Conservation (phyloP, 2,113 vertebrate genomes). For the Oncorhynchus masou region DNA sequence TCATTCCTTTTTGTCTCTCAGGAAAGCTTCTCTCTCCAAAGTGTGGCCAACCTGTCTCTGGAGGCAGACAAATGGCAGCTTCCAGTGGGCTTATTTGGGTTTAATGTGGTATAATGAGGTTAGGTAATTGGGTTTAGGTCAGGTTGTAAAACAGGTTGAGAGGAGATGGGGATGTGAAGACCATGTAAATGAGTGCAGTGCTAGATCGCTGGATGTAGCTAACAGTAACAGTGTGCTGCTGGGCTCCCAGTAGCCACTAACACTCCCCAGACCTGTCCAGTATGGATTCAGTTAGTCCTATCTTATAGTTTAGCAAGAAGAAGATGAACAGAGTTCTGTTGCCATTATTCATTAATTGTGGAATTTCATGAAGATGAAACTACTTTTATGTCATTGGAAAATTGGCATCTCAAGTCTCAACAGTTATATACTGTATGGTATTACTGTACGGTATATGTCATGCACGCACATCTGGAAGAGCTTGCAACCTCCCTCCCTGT, state of each 20-base stretch:
- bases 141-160: constrained; percentile 77
- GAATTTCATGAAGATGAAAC: not conserved
- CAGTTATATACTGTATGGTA: not conserved
- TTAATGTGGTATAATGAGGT: constrained; percentile 80
- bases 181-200: constrained; percentile 67
- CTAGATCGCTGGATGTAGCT: constrained; percentile 39
- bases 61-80: constrained; percentile 69
- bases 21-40: constrained; percentile 53
- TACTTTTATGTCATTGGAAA: not conserved
- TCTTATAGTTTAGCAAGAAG: no score
- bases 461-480: constrained; percentile 17
- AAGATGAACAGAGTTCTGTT: not conserved
- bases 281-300: constrained; percentile 8
- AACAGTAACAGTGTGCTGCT: not conserved
- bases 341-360: not conserved
- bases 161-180: constrained; percentile 65
- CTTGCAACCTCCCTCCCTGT: constrained; percentile 40
- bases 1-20: constrained; percentile 56
- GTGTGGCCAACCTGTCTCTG: constrained; percentile 61
- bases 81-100: constrained; percentile 74
- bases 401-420: not conserved
- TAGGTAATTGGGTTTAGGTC: constrained; percentile 78
- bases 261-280: not conserved
- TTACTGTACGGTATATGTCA: constrained; percentile 11
- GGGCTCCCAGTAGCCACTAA: constrained; percentile 44